phyloP scores from a whole-genome alignment of 2,797 vertebrate species.

The Neomorphus geoffroyi region DNA sequence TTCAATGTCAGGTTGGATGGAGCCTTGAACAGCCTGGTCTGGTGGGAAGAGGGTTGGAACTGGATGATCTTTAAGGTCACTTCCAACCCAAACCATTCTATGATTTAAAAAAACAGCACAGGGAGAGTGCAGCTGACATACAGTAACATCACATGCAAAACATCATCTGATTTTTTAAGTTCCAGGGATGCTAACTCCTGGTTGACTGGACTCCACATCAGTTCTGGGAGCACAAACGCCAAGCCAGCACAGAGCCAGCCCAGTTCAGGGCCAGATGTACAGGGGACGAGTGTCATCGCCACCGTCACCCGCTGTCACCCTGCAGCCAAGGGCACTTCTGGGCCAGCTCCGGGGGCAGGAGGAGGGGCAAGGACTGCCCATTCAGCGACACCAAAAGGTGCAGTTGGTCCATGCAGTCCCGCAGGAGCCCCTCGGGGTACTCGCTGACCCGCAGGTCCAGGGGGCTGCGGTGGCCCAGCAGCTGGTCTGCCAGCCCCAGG shows the following conservation, averaged over 20 bases:
- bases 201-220: no score
- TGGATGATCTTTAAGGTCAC: no score
- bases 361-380: conserved; percentile 71
- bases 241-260: no score
- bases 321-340: conserved; percentile 29
- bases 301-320: background rate
- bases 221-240: background rate
- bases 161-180: background rate
- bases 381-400: conserved; percentile 88
- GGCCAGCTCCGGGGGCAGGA: conserved; percentile 58
- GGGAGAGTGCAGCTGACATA: background rate
- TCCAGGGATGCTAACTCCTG: background rate
- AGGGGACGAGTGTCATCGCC: accelerated
- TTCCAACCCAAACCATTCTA: no score
- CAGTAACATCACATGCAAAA: background rate
- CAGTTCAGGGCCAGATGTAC: background rate
- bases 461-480: conserved; percentile 63
- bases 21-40: no score
- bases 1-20: no score
- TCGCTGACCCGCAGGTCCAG: conserved; percentile 58
- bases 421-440: conserved; percentile 64
- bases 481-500: conserved; percentile 80
- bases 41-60: no score
- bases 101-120: background rate
- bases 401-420: conserved; percentile 85